These are phyloP conservation scores for Anseranas semipalmata DNA, from an alignment of 2,113 vertebrate genomes.

Conservation along the genomic window DNA sequence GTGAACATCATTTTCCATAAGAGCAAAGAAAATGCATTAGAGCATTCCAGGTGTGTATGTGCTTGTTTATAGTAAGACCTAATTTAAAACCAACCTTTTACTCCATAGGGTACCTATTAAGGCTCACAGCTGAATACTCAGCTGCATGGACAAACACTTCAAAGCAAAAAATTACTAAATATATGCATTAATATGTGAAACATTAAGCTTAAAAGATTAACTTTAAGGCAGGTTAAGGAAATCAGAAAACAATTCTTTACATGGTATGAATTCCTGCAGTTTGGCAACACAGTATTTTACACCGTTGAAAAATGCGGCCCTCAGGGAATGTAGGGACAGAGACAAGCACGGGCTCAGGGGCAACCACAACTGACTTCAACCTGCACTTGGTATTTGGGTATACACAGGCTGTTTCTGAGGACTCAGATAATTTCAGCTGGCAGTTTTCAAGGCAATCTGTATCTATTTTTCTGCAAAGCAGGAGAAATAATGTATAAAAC, in stretches of 20 bases:
- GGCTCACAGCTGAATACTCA: not conserved
- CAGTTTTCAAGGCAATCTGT: not conserved
- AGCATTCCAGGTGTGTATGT: not conserved
- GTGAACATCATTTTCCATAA: not conserved
- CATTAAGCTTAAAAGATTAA: not conserved
- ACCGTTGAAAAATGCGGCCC: accelerated
- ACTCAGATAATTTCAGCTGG: not conserved
- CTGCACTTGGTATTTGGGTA: not conserved
- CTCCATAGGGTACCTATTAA: not conserved
- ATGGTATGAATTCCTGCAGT: not conserved
- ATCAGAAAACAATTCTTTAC: not conserved
- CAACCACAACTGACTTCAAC: not conserved
- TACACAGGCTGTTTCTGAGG: not conserved
- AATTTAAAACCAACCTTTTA: not conserved
- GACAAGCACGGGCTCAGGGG: not conserved
- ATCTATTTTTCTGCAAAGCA: not conserved
- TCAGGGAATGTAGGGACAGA: accelerated
- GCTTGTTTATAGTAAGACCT: not conserved
- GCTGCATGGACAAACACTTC: not conserved
- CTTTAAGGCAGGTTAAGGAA: not conserved
- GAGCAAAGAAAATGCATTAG: not conserved
- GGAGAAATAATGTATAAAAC: not conserved
- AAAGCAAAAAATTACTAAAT: not conserved
- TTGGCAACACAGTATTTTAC: not conserved
- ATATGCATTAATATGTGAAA: not conserved